Evolutionary conservation across 2,113 vertebrate species (phyloP).

Genomic region (Mobula birostris): DNA sequence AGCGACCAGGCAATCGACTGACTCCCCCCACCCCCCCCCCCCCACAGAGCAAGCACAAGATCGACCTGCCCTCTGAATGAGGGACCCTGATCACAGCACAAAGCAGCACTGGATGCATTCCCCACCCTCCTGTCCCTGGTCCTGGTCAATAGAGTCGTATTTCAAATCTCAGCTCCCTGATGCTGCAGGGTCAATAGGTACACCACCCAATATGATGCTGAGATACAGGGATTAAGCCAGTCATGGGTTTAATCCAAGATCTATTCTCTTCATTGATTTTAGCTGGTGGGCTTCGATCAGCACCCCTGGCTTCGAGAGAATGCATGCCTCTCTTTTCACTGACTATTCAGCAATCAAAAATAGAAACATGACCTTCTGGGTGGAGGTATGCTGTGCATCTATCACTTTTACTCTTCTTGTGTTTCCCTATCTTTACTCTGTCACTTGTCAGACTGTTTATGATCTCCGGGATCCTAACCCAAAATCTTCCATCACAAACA

Average conservation of each 20-base stretch:
- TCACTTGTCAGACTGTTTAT: background rate
- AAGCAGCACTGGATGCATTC: background rate
- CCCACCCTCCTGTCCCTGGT: background rate
- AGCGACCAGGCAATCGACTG: constrained; percentile 15
- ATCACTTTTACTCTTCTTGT: background rate
- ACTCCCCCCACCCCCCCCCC: background rate
- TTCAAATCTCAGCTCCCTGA: background rate
- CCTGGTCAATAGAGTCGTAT: background rate
- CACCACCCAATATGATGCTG: background rate
- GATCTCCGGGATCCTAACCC: background rate
- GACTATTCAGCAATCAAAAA: background rate
- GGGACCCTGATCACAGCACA: background rate
- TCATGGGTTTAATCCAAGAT: background rate
- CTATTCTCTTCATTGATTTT: background rate
- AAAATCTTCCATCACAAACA: background rate
- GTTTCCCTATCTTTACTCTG: background rate
- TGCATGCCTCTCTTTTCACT: background rate
- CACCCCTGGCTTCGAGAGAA: background rate
- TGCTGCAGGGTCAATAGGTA: background rate
- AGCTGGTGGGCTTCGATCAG: background rate
- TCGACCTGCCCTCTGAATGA: background rate
- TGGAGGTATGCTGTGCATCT: background rate
- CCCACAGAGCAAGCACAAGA: background rate
- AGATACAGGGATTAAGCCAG: background rate
- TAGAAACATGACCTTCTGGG: too few species aligned